Evolutionary conservation across 1,140 invertebrate genomes (phyloP).

Genomic region (Cecropterus lyciades): DNA sequence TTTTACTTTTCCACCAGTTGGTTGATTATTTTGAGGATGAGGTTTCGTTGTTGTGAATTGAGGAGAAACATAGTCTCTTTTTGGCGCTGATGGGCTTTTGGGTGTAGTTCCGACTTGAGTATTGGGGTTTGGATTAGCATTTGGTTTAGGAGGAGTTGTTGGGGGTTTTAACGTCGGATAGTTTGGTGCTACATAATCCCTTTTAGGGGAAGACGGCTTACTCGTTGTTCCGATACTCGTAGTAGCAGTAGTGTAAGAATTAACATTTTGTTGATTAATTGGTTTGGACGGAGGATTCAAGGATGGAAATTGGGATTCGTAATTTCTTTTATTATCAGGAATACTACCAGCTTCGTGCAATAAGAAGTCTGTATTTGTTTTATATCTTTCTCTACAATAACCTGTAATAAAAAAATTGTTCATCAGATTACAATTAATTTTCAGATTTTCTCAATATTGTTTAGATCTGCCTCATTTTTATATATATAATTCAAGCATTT

Average conservation of each 20-base stretch:
- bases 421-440: no score
- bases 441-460: no score
- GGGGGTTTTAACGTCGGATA: conserved; percentile 43
- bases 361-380: conserved; percentile 68
- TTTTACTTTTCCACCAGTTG: conserved; percentile 64
- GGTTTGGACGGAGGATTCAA: conserved; percentile 44
- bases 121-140: conserved; percentile 31
- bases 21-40: conserved; percentile 43
- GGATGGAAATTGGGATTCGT: conserved; percentile 55
- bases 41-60: conserved; percentile 43
- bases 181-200: conserved; percentile 50
- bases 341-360: conserved; percentile 62
- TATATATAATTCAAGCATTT: no score
- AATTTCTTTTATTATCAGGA: conserved; percentile 49
- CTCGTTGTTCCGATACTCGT: conserved; percentile 43
- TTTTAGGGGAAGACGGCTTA: conserved; percentile 49
- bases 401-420: conserved; percentile 46
- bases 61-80: conserved; percentile 51
- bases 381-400: conserved; percentile 49
- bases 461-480: no score
- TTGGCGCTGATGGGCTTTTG: conserved; percentile 48
- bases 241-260: conserved; percentile 34
- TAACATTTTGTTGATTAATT: conserved; percentile 41
- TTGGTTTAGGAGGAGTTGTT: conserved; percentile 30
- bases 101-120: conserved; percentile 43